Evolutionary conservation across 1,140 invertebrate genomes (phyloP), one percentile per base, ranked within the genome.

Genomic region (Apis laboriosa): DNA sequence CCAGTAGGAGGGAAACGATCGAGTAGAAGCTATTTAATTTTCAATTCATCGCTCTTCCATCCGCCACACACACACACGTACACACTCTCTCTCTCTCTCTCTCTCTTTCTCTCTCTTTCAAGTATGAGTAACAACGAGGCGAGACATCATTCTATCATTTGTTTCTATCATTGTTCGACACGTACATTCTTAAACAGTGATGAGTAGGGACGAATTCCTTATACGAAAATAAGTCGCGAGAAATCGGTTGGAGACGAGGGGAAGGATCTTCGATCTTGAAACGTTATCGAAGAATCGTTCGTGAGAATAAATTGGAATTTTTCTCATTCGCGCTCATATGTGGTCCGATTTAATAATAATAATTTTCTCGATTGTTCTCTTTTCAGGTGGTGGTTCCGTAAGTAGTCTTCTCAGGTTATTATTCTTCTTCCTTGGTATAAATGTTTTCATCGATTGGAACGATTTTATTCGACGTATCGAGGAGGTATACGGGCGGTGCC

Each of bases 1-100:
- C 70, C 58, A 71, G 84, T 88, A 63, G 71, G 68, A 86, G 73
- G 73, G 78, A 77, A 84, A 86, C 83, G 63, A 86, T 72, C 70
- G 68, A 43, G 64, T 83, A 84, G 43, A 60, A 84, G 70, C 51
- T 24, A 56, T 74, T 75, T 15, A 9, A 17, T 51, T 49, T 74
- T 61, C 12, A 4, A 17, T 49, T 49, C 21, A 17, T 2, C 56
- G 17, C 11, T 55, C 19, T 53, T 34, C 4, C 5, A 34, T 34
- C 34, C 34, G 34, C 34, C 34, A 34, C 34, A 34, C 34, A 34
- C 34, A 34, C 34, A 34, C 34, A 2, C n/a, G n/a, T 3, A 43
- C 34, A 43, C 4, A 43, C 34, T 53, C 55, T 21, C n/a, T 64
- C 17, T 83, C 56, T 28, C 2, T 61, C 13, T n/a, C 49, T 43